Evolutionary conservation across 2,113 vertebrate genomes (phyloP), one percentile per base, ranked within the genome.

Genomic region (Cyanoramphus novaezelandiae): DNA sequence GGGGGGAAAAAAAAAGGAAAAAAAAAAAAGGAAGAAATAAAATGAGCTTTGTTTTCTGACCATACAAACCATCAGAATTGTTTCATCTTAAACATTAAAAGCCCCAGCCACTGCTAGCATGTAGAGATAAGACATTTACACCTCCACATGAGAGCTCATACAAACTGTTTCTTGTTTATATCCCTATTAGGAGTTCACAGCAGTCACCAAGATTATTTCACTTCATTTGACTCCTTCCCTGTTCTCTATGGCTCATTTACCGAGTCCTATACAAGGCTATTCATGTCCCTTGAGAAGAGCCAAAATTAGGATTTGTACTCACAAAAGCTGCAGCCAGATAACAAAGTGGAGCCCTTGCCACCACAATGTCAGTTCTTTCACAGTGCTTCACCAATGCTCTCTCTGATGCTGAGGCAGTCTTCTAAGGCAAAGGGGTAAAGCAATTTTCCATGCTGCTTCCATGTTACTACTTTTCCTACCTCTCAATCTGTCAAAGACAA

Each of bases 181-280:
- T 21, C 88, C 93, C 88, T 94, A 24, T 95, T 91, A 97, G 78
- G 67, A 95, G 90, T 91, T 97, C 96, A 82, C 97, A 97, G 96
- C 91, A 96, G 96, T 83, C 89, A 84, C 88, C 29, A 16, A 90
- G 71, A 97, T 97, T 92, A 96, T 95, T 94, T 97, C 96, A 92
- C 93, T 98, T 68, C 91, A 95, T 97, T 97, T 96, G 93, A 96
- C 75, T 93, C 67, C 63, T 81, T 79, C 91, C 77, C 81, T 71
- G 65, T 86, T 97, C 85, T 95, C 88, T 77, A 62, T 59, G 96
- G 94, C 41, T 97, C 97, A 96, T 90, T 98, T 94, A 96, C 95
- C 89, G 80, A 93, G 84, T 82, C 92, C 93, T 75, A 27, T 31
- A 47, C 55, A 65, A 49, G 43, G 60, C 94, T 93, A 90, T 95